Conservation (phyloP, 1,140 invertebrate genomes). For the Heterodera schachtii region DNA sequence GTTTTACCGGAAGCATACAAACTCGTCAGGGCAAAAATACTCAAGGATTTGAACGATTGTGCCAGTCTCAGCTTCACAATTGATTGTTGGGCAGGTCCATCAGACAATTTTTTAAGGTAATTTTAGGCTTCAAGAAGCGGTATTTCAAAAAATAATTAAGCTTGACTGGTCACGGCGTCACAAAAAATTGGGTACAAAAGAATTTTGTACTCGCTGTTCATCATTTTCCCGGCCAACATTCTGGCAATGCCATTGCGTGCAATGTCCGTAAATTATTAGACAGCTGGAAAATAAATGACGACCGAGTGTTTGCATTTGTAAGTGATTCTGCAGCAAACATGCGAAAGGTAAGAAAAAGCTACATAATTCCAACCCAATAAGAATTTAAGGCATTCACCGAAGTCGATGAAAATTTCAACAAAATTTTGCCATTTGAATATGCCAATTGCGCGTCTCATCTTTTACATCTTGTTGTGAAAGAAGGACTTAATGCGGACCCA, state of each 20-base stretch:
- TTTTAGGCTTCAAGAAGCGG: no score
- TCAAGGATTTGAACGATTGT: background rate
- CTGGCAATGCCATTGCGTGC: background rate
- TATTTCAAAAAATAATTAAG: background rate
- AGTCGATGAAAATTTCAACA: background rate
- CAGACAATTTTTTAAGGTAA: conserved; percentile 5
- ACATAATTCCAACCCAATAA: background rate
- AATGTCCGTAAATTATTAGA: background rate
- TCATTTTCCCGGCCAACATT: conserved; percentile 2
- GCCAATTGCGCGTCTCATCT: background rate
- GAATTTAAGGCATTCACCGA: background rate
- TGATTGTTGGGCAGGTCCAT: conserved; percentile 4
- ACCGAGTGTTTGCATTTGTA: background rate
- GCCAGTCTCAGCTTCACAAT: background rate
- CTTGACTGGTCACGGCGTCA: background rate
- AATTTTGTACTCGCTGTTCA: conserved; percentile 4
- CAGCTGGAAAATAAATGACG: background rate
- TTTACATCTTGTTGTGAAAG: background rate
- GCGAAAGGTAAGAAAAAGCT: background rate
- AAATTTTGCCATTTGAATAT: background rate
- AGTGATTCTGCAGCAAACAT: background rate
- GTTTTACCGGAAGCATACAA: background rate
- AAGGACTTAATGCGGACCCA: background rate
- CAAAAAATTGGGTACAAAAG: background rate
- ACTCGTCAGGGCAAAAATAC: background rate